Base-by-base conservation (phyloP, 30 jellyfish, hydroid and myxozoan species). In the Aurelia aurita region DNA sequence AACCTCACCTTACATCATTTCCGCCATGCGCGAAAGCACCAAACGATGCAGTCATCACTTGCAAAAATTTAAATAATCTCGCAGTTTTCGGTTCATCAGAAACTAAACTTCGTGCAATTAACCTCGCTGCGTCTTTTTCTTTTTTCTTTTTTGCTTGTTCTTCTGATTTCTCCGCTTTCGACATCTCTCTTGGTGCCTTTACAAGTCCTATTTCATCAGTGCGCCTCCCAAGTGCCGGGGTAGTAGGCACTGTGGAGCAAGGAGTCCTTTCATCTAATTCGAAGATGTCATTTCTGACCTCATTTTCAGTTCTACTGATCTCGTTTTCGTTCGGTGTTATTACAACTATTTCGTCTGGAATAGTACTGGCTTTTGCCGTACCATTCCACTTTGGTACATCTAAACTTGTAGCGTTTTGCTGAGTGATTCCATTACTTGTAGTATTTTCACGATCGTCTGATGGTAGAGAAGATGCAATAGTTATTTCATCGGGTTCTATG, bases 1-100 rank as follows among this genome's bases (percentile, higher is more conserved):
- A 27, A 68, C 58, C 82, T 59, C 46, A 94, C 99, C 99, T 95
- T 55, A 95, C 98, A 62, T 95, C 99, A 77, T 95, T 95, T n/a
- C 99, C 99, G 2, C 99, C 99, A 76, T 95, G 99, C 18, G 98
- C 99, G 61, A 95, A 95, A 47, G 99, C 90, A 6, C 99, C 99
- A 82, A 90, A 95, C 69, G 98, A 77, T 20, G 99, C 98, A 43
- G 98, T 90, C 87, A 95, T 68, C 10, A 95, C 77, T 62, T 95
- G 99, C 10, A 95, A 80, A 66, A 69, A 84, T 51, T 95, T 77
- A 74, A 95, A 95, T 11, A 95, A 71, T 28, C 74, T 75, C 9
- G 97, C 99, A 12, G 93, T 72, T 58, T 86, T 73, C 1, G 99
- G 98, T 35, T 95, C 99, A 69, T 95, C 99, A 3, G 82, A 46